A percentile compares a stretch with the other conserved stretches of the same genome.
phyloP scores from a whole-genome alignment of 2,113 vertebrate species.

The Pontoporia blainvillei region DNA sequence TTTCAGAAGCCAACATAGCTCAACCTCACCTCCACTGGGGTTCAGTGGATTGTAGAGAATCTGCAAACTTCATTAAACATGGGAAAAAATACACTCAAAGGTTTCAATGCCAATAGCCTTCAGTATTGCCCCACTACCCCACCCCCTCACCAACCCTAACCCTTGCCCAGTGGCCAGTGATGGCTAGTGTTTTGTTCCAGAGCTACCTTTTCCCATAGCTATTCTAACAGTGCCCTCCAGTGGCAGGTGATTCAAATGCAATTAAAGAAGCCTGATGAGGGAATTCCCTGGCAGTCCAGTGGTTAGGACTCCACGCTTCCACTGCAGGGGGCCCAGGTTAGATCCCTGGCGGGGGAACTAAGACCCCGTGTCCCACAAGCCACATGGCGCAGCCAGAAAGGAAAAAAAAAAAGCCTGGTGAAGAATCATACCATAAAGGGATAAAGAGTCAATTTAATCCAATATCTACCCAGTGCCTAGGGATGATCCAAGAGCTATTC shows the following conservation, averaged over 20 bases:
- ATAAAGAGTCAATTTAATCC: not conserved
- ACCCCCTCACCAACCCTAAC: not conserved
- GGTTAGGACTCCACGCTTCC: too few relatives aligned
- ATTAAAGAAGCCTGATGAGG: not conserved
- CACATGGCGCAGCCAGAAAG: too few relatives aligned
- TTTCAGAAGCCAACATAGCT: not conserved
- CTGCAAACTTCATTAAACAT: not conserved
- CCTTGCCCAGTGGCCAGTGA: not conserved
- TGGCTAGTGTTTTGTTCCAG: not conserved
- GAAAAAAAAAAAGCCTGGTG: not conserved
- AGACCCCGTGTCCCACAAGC: too few relatives aligned
- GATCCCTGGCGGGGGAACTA: too few relatives aligned
- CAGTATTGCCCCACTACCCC: not conserved
- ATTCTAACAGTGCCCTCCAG: slow-evolving; percentile 14
- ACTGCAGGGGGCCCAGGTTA: too few relatives aligned
- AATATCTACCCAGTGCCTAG: not conserved
- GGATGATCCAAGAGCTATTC: not conserved
- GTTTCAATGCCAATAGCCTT: not conserved
- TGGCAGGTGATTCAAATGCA: not conserved
- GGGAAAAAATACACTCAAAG: not conserved
- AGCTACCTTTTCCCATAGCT: not conserved
- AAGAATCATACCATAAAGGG: not conserved
- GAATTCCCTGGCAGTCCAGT: too few relatives aligned
- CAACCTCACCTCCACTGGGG: not conserved
- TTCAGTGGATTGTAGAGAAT: not conserved